Percentiles rank a stretch among this genome's conserved stretches.
Conservation (phyloP, 2,888 invertebrate genomes). For the Lasiommata megera region DNA sequence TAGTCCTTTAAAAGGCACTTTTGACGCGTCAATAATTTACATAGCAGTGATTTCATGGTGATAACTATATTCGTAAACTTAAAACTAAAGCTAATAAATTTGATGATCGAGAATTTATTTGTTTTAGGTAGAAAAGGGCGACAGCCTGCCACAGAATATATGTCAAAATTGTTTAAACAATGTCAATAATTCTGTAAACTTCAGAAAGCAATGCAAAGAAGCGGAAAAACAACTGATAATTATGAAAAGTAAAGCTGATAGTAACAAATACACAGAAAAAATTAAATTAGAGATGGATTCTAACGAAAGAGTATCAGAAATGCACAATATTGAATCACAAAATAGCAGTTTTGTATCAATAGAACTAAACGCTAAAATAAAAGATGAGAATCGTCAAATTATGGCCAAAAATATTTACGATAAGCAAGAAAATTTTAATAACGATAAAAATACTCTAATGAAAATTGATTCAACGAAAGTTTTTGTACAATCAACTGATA, state of each 20-base stretch:
- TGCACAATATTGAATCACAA: no score
- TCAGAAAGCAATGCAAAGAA: constrained; percentile 45
- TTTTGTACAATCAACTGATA: background rate
- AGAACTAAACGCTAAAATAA: no score
- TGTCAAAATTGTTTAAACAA: constrained; percentile 41
- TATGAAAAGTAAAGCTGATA: constrained; percentile 22
- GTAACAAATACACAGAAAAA: background rate
- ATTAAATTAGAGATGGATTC: background rate
- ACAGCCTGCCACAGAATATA: constrained; percentile 51
- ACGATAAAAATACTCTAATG: background rate
- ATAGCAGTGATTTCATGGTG: no score
- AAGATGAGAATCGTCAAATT: background rate
- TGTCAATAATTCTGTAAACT: constrained; percentile 40
- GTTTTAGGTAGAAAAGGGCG: constrained; percentile 41
- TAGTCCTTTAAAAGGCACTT: no score
- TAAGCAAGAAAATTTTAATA: background rate
- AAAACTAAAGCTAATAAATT: no score
- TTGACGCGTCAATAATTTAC: no score
- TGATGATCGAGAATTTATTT: background rate
- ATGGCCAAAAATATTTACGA: no score
- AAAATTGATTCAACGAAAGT: background rate
- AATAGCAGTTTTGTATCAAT: no score
- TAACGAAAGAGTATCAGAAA: no score
- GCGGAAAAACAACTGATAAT: constrained; percentile 38
- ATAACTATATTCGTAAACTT: no score